These are phyloP conservation scores for Cyrtorhinus lividipennis DNA, from an alignment of 1,140 invertebrate genomes.

Conservation along the genomic window DNA sequence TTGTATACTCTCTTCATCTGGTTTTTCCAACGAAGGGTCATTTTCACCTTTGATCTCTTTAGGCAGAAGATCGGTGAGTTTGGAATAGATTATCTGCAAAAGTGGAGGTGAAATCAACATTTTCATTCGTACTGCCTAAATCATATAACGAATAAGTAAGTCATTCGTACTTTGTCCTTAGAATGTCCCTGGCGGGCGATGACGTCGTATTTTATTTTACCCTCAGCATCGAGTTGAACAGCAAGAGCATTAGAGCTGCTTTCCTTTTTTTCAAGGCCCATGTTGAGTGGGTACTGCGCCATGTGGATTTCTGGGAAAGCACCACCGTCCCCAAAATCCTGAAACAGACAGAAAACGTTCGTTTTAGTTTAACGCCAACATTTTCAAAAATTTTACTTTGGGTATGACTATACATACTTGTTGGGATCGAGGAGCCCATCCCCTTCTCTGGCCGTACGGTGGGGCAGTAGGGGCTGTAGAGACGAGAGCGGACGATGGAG, in stretches of 20 bases:
- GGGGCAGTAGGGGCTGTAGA: constrained; percentile 63
- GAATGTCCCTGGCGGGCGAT: constrained; percentile 87
- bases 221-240: constrained; percentile 81
- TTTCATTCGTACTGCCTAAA: too few species aligned
- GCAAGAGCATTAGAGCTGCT: constrained; percentile 79
- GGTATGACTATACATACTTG: constrained; percentile 47
- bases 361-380: neutral
- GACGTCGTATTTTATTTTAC: constrained; percentile 94
- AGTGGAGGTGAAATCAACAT: neutral
- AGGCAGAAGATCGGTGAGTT: constrained; percentile 82
- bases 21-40: constrained; percentile 74
- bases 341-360: constrained; percentile 13
- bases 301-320: constrained; percentile 97
- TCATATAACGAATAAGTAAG: too few species aligned
- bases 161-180: constrained; percentile 81
- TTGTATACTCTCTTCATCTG: constrained; percentile 66
- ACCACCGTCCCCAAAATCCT: constrained; percentile 87
- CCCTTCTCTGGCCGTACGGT: constrained; percentile 87
- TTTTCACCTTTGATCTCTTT: constrained; percentile 85
- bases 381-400: neutral
- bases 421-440: constrained; percentile 77
- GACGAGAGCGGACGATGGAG: constrained; percentile 54
- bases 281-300: constrained; percentile 88
- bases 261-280: constrained; percentile 59
- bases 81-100: constrained; percentile 82